phyloP scores from a whole-genome alignment of 2,888 invertebrate genomes.

The Dynastes grantii region DNA sequence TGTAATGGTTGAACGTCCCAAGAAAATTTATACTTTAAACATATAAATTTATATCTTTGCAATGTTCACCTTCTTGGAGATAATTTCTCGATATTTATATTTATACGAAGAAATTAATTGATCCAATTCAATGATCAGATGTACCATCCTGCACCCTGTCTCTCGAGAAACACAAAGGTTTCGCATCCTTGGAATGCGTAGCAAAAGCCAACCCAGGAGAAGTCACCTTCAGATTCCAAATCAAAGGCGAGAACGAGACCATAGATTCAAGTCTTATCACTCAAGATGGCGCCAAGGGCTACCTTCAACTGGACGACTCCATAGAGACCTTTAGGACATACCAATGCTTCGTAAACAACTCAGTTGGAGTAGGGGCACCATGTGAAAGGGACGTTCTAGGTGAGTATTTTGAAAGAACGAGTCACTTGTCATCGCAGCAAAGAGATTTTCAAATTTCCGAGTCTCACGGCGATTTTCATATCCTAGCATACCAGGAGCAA shows the following conservation, averaged over 20 bases:
- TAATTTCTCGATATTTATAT: too few relatives aligned
- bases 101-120: not conserved
- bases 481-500: conserved; percentile 81
- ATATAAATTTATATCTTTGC: too few relatives aligned
- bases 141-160: conserved; percentile 86
- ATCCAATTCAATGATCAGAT: conserved; percentile 12
- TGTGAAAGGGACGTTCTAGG: conserved; percentile 82
- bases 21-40: too few relatives aligned
- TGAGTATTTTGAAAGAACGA: conserved; percentile 63
- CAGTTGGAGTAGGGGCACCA: conserved; percentile 78
- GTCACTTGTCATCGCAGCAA: too few relatives aligned
- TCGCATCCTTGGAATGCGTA: conserved; percentile 85
- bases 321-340: conserved; percentile 83
- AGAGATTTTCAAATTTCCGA: not conserved
- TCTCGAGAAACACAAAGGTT: conserved; percentile 79
- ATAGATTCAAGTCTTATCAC: conserved; percentile 76
- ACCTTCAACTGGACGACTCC: conserved; percentile 77
- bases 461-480: conserved; percentile 56
- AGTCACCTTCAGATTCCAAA: conserved; percentile 87
- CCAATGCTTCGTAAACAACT: conserved; percentile 88
- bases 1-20: too few relatives aligned
- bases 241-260: conserved; percentile 88
- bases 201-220: conserved; percentile 86
- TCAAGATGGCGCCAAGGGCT: conserved; percentile 73
- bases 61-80: too few relatives aligned